Percentiles rank a stretch among this genome's conserved stretches.
Conservation (phyloP, 2,888 invertebrate species). For the Metallyticus violacea region DNA sequence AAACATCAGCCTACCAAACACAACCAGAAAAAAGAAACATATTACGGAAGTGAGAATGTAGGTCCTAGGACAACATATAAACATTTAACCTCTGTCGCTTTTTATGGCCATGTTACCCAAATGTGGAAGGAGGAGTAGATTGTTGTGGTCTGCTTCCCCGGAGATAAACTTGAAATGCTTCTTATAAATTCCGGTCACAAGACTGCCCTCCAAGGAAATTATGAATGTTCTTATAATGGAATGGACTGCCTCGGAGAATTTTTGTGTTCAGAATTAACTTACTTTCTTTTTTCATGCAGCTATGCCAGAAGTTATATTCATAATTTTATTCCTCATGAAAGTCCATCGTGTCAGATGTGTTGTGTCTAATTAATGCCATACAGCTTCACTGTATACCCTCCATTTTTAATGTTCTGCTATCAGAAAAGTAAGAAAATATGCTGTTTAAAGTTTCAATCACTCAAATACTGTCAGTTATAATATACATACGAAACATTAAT, state of each 20-base stretch:
- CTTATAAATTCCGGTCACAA: neutral
- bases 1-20: neutral
- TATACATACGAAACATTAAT: too few relatives aligned
- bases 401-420: neutral
- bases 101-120: neutral
- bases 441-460: too few relatives aligned
- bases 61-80: conserved; percentile 18
- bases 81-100: neutral
- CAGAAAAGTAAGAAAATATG: neutral
- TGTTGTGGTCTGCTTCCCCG: neutral
- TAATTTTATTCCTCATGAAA: neutral
- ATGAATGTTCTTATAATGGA: neutral
- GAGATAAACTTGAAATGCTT: neutral
- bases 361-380: neutral
- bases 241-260: neutral
- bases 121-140: neutral
- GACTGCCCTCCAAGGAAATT: neutral
- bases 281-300: neutral
- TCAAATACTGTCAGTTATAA: too few relatives aligned
- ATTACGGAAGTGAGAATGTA: conserved; percentile 6
- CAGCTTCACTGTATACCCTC: neutral
- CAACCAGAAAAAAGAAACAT: neutral
- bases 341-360: neutral
- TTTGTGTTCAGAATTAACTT: neutral
- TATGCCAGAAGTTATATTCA: neutral